A percentile compares a stretch with the other conserved stretches of the same genome.
Conservation (phyloP, 1,140 invertebrate species). For the Drosophila kepulauana region DNA sequence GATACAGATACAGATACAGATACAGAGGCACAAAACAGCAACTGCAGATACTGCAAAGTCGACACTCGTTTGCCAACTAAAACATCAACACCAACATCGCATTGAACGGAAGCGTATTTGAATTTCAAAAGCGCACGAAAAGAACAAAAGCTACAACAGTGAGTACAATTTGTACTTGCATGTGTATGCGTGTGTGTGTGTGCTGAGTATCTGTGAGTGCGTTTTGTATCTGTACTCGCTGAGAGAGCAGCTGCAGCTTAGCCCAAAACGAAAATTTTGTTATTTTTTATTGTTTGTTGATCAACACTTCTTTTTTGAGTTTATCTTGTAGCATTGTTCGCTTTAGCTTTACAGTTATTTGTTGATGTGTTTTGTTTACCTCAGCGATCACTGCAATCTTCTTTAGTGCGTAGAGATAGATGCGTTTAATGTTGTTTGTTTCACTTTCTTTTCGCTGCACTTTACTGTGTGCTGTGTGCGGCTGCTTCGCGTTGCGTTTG, state of each 20-base stretch:
- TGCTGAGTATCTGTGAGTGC: slow-evolving; percentile 6
- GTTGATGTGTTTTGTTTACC: slow-evolving; percentile 43
- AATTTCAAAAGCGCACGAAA: slow-evolving; percentile 77
- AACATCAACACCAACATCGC: slow-evolving; percentile 27
- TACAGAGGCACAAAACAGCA: slow-evolving; percentile 31
- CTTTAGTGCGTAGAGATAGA: neutral
- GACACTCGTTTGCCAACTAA: slow-evolving; percentile 83
- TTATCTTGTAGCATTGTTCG: slow-evolving; percentile 16
- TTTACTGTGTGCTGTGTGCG: slow-evolving; percentile 23
- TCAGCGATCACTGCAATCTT: slow-evolving; percentile 31
- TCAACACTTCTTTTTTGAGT: slow-evolving; percentile 34
- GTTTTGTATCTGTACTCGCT: slow-evolving; percentile 8
- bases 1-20: slow-evolving; percentile 32
- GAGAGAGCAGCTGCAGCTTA: slow-evolving; percentile 47
- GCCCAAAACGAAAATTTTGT: slow-evolving; percentile 35
- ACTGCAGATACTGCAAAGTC: slow-evolving; percentile 79
- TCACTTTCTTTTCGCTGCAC: slow-evolving; percentile 74
- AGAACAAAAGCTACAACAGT: slow-evolving; percentile 73
- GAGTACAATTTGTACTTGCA: slow-evolving; percentile 23
- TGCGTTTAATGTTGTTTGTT: slow-evolving; percentile 38
- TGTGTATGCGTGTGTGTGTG: neutral
- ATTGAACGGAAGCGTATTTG: slow-evolving; percentile 76
- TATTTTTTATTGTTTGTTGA: slow-evolving; percentile 27
- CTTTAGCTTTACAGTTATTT: slow-evolving; percentile 34
- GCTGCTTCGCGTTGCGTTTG: slow-evolving; percentile 61